phyloP scores from a whole-genome alignment of 2,888 invertebrate genomes.

The Caenorhabditis sp. region DNA sequence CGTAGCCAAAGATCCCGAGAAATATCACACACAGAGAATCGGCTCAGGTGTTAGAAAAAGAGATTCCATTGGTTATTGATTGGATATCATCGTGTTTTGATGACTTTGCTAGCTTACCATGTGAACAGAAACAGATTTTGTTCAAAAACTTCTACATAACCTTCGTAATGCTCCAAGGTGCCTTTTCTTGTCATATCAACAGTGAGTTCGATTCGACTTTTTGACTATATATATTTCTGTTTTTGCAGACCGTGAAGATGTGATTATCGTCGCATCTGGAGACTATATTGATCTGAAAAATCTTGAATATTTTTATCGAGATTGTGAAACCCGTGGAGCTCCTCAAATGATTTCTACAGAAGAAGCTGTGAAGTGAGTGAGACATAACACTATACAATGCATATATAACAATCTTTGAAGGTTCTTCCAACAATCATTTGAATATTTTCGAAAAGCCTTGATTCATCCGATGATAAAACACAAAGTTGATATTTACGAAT shows the following conservation, averaged over 20 bases:
- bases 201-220: neutral
- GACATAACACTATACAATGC: too few relatives aligned
- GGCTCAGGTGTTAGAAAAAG: conserved; percentile 10
- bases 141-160: conserved; percentile 33
- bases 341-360: conserved; percentile 11
- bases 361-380: conserved; percentile 14
- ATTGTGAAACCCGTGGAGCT: neutral
- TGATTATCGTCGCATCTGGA: conserved; percentile 21
- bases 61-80: conserved; percentile 32
- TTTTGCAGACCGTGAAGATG: conserved; percentile 12
- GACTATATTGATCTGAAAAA: conserved; percentile 34
- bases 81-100: conserved; percentile 39
- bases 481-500: conserved; percentile 24
- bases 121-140: conserved; percentile 31
- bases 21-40: conserved; percentile 24
- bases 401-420: too few relatives aligned
- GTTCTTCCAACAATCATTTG: too few relatives aligned
- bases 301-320: conserved; percentile 11
- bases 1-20: conserved; percentile 15
- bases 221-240: neutral
- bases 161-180: conserved; percentile 27
- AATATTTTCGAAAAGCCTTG: conserved; percentile 12
- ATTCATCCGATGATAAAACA: conserved; percentile 23
- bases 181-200: conserved; percentile 24
- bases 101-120: conserved; percentile 18